A percentile compares a stretch with the other conserved stretches of the same genome.
Conservation (phyloP, 2,113 vertebrate species). For the Neopipo cinnamomea region DNA sequence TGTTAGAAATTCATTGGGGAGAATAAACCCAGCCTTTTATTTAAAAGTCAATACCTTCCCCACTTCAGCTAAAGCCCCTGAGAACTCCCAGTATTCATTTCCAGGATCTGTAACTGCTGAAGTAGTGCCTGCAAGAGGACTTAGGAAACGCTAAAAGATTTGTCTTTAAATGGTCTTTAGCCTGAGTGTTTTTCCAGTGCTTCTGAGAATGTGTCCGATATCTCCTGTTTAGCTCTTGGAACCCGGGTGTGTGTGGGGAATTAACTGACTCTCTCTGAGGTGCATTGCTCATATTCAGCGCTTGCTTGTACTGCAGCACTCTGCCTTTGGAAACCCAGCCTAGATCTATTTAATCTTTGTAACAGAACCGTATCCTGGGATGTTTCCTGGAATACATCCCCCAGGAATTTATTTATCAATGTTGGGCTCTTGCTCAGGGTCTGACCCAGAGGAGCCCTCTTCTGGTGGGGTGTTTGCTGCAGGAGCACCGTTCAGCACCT, state of each 20-base stretch:
- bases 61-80: background rate
- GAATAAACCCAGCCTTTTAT: background rate
- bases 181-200: background rate
- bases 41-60: background rate
- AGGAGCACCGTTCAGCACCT: background rate
- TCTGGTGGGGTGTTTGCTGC: background rate
- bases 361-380: background rate
- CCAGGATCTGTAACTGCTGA: background rate
- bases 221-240: background rate
- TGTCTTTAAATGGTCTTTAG: background rate
- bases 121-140: background rate
- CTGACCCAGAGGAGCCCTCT: background rate
- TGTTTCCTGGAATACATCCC: background rate
- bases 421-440: background rate
- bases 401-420: background rate
- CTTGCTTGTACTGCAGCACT: background rate
- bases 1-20: slow-evolving; percentile 9
- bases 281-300: rapidly evolving
- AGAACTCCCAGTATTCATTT: background rate
- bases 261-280: background rate
- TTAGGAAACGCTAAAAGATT: background rate
- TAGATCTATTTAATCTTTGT: background rate
- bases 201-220: background rate
- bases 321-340: background rate
- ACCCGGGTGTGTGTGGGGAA: background rate